These are phyloP conservation scores for Lepidonotus clava DNA, from an alignment of 2,888 invertebrate species.

Conservation along the genomic window DNA sequence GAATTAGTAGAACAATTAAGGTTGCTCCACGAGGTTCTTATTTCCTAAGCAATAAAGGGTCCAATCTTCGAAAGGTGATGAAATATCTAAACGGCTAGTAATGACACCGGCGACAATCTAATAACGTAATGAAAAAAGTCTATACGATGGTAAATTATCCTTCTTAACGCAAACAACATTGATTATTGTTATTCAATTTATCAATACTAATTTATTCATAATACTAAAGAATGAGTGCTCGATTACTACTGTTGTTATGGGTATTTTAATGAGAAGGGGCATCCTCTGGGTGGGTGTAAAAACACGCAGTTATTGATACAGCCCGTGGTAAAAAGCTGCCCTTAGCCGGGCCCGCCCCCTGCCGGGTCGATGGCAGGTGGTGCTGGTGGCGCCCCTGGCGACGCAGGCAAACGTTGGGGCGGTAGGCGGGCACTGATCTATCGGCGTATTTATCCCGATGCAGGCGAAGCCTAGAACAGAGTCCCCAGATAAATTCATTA, in stretches of 20 bases:
- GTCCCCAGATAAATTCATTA: conserved; percentile 34
- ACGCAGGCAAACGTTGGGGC: neutral
- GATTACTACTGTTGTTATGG: neutral
- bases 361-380: too few species aligned
- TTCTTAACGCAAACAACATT: neutral
- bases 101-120: too few species aligned
- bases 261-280: neutral
- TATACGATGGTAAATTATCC: too few species aligned
- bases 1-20: conserved; percentile 16
- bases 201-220: conserved; percentile 33
- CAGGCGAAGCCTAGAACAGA: neutral
- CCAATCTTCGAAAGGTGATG: neutral
- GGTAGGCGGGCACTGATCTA: conserved; percentile 17
- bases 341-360: too few species aligned
- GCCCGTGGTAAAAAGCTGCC: too few species aligned
- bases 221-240: neutral
- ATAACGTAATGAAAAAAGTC: too few species aligned
- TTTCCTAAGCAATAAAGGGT: neutral
- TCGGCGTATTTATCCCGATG: conserved; percentile 23
- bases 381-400: neutral
- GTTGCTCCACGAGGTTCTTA: neutral
- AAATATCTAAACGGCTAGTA: neutral
- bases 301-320: neutral
- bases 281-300: neutral
- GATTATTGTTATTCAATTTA: conserved; percentile 13